These are phyloP conservation scores for Mus musculus DNA, from an alignment of 2,113 vertebrate species.

Conservation along the genomic window DNA sequence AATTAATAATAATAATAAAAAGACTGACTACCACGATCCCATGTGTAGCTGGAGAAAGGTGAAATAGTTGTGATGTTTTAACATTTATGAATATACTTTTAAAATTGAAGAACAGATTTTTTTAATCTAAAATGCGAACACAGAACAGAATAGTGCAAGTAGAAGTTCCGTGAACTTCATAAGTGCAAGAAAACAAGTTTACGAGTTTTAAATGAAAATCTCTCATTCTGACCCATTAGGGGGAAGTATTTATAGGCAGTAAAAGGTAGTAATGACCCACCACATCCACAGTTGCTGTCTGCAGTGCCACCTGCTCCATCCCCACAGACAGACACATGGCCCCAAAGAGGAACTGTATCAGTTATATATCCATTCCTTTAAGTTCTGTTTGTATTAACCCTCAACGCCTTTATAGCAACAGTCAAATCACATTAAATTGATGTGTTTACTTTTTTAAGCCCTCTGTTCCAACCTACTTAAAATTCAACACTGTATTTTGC, in stretches of 20 bases:
- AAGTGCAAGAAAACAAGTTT: neutral
- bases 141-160: constrained; percentile 39
- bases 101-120: neutral
- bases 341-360: constrained; percentile 42
- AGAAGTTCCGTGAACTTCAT: constrained; percentile 46
- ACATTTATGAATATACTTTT: constrained; percentile 55
- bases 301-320: neutral
- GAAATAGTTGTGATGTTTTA: constrained; percentile 46
- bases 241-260: neutral
- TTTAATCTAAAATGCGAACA: constrained; percentile 53
- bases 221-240: neutral
- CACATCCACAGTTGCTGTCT: neutral
- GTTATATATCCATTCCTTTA: constrained; percentile 35
- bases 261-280: neutral
- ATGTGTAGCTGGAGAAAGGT: neutral
- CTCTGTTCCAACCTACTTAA: neutral
- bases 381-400: constrained; percentile 57
- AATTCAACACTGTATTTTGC: constrained; percentile 32
- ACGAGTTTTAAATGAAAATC: constrained; percentile 45
- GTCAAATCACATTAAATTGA: constrained; percentile 33
- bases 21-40: neutral
- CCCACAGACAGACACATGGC: neutral
- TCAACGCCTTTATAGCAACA: constrained; percentile 52
- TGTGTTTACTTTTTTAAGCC: constrained; percentile 21
- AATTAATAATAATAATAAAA: neutral